These are phyloP conservation scores for Geophilus truncorum DNA, from an alignment of 2,888 invertebrate genomes.

Conservation along the genomic window DNA sequence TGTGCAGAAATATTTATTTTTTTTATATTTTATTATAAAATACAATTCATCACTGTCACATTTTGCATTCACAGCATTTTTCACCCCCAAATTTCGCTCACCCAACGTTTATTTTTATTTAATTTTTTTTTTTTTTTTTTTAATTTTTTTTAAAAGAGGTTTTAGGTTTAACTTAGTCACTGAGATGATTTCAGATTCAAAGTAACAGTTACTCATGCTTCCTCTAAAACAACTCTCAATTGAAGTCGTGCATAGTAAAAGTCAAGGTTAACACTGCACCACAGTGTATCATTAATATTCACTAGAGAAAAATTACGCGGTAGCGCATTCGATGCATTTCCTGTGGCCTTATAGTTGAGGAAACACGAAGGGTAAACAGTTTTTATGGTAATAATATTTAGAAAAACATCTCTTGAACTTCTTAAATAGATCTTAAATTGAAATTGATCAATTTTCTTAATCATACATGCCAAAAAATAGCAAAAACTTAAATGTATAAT, in stretches of 20 bases:
- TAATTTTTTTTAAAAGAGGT: not conserved
- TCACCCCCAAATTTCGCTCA: not conserved
- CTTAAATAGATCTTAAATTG: not conserved
- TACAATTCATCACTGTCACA: too few species aligned
- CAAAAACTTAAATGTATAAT: not conserved
- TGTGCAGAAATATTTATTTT: not conserved
- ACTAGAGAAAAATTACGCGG: not conserved
- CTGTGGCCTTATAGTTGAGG: not conserved
- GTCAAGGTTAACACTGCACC: constrained; percentile 1
- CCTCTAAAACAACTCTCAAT: not conserved
- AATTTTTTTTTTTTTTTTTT: not conserved
- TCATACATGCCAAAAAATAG: not conserved
- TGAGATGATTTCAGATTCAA: constrained; percentile 17
- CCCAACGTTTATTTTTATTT: not conserved
- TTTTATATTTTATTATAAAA: not conserved
- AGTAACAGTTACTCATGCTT: constrained; percentile 21
- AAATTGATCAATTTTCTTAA: not conserved
- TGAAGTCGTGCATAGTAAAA: not conserved
- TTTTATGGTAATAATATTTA: not conserved
- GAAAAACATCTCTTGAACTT: not conserved
- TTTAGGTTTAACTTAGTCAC: not conserved
- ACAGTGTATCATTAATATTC: constrained; percentile 6
- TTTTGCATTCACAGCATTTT: too few species aligned
- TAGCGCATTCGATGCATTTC: not conserved
- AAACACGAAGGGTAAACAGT: not conserved